Evolutionary conservation across 1,140 invertebrate genomes (phyloP).

Genomic region (Lepidurus packardi): DNA sequence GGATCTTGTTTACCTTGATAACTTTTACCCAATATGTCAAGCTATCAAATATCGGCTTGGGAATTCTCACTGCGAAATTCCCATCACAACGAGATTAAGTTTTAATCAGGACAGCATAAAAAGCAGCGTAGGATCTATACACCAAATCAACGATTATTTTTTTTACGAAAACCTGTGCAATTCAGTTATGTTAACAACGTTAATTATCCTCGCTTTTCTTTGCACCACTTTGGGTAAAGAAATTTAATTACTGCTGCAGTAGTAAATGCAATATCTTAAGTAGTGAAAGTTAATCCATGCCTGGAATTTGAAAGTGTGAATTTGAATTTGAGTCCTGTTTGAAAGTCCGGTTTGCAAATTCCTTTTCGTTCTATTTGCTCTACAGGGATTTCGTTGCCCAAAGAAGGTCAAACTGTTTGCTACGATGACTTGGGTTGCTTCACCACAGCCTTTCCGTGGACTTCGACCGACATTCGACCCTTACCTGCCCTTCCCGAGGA

Average conservation of each 20-base stretch:
- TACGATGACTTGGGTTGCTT: conserved; percentile 91
- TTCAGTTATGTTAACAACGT: no score
- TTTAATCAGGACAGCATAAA: no score
- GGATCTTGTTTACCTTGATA: background rate
- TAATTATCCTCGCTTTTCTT: no score
- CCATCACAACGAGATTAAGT: background rate
- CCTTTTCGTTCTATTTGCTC: background rate
- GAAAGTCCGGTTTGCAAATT: no score
- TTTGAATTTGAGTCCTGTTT: background rate
- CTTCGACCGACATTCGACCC: conserved; percentile 30
- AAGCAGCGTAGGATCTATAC: no score
- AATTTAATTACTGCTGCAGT: no score
- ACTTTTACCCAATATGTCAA: background rate
- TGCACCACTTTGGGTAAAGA: no score
- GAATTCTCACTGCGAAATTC: background rate
- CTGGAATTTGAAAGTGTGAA: background rate
- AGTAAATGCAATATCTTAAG: no score
- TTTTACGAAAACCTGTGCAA: no score
- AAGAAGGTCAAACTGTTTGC: conserved; percentile 62
- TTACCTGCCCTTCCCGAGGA: conserved; percentile 29
- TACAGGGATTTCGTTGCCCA: conserved; percentile 7
- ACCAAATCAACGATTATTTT: no score
- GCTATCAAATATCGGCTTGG: background rate
- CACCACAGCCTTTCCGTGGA: conserved; percentile 37
- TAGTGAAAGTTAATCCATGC: no score